These are phyloP conservation scores for Polymixis lichenea DNA, from an alignment of 2,888 invertebrate species.

Conservation along the genomic window DNA sequence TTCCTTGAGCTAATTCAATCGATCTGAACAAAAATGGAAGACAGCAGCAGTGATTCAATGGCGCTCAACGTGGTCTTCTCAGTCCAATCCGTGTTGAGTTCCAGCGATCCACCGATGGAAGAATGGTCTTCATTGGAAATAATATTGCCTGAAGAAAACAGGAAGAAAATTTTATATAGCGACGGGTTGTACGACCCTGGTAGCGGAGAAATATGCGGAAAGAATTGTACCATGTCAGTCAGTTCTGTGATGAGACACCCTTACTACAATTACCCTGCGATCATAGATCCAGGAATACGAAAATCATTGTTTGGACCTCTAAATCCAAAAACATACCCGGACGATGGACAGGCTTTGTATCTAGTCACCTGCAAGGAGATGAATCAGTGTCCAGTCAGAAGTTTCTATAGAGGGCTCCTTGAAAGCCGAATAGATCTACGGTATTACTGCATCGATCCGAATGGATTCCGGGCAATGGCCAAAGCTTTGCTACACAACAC, in stretches of 20 bases:
- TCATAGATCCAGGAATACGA: slow-evolving; percentile 81
- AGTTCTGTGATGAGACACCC: slow-evolving; percentile 78
- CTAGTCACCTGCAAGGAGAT: slow-evolving; percentile 79
- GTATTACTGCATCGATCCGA: slow-evolving; percentile 81
- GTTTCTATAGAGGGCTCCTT: slow-evolving; percentile 75
- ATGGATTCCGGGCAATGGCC: slow-evolving; percentile 79
- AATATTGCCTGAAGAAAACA: slow-evolving; percentile 69
- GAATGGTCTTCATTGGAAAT: slow-evolving; percentile 82
- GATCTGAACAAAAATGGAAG: slow-evolving; percentile 49
- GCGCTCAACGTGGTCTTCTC: slow-evolving; percentile 51
- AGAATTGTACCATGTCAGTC: slow-evolving; percentile 77
- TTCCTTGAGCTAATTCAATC: neutral
- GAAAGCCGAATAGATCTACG: slow-evolving; percentile 76
- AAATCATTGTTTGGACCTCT: slow-evolving; percentile 75
- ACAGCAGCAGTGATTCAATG: slow-evolving; percentile 20
- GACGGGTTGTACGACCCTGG: slow-evolving; percentile 77
- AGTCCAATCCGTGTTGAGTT: slow-evolving; percentile 70
- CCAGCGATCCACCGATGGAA: slow-evolving; percentile 79
- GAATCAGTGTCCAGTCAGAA: slow-evolving; percentile 75
- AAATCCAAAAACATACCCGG: slow-evolving; percentile 70
- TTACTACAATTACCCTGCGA: slow-evolving; percentile 81
- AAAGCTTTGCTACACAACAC: slow-evolving; percentile 77
- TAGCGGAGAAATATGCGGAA: slow-evolving; percentile 80
- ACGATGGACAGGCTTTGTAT: slow-evolving; percentile 82
- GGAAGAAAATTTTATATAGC: slow-evolving; percentile 69